Conservation (phyloP, 2,797 vertebrate genomes). For the Chromis chromis region DNA sequence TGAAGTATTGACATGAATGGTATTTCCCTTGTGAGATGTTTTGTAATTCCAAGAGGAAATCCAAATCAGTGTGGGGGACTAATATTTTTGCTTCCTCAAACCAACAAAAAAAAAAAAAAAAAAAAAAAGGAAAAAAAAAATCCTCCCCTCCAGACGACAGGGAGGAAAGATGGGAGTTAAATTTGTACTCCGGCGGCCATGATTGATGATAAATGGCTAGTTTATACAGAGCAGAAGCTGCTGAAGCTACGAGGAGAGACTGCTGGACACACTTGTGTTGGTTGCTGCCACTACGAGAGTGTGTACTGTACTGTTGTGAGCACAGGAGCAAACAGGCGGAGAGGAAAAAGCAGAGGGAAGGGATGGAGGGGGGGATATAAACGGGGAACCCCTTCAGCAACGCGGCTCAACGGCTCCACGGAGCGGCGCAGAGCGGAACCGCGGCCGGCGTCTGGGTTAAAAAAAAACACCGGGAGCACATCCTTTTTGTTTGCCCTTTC, state of each 20-base stretch:
- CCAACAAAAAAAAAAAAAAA: slow-evolving; percentile 20
- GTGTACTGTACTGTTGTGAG: slow-evolving; percentile 60
- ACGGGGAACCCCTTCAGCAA: slow-evolving; percentile 62
- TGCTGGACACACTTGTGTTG: slow-evolving; percentile 59
- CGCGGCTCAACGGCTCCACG: slow-evolving; percentile 67
- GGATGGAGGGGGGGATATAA: slow-evolving; percentile 50
- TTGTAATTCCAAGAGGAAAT: slow-evolving; percentile 80
- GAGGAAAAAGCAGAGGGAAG: slow-evolving; percentile 53
- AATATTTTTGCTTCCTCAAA: slow-evolving; percentile 45
- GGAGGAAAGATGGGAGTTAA: slow-evolving; percentile 74
- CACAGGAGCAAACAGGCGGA: slow-evolving; percentile 62
- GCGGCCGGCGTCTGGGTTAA: neutral
- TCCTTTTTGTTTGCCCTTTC: slow-evolving; percentile 23
- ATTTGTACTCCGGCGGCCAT: slow-evolving; percentile 85
- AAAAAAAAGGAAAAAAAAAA: slow-evolving; percentile 50
- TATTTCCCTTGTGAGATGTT: slow-evolving; percentile 83
- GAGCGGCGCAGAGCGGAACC: slow-evolving; percentile 42
- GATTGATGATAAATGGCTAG: slow-evolving; percentile 76
- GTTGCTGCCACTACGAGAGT: slow-evolving; percentile 66
- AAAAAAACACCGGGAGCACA: slow-evolving; percentile 3
- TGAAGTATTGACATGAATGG: slow-evolving; percentile 89
- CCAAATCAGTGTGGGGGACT: slow-evolving; percentile 58
- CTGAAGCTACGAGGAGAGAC: slow-evolving; percentile 60
- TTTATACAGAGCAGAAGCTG: slow-evolving; percentile 50
- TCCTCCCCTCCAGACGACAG: slow-evolving; percentile 67